Conservation (phyloP, 2,113 vertebrate species). For the Ginglymostoma cirratum region DNA sequence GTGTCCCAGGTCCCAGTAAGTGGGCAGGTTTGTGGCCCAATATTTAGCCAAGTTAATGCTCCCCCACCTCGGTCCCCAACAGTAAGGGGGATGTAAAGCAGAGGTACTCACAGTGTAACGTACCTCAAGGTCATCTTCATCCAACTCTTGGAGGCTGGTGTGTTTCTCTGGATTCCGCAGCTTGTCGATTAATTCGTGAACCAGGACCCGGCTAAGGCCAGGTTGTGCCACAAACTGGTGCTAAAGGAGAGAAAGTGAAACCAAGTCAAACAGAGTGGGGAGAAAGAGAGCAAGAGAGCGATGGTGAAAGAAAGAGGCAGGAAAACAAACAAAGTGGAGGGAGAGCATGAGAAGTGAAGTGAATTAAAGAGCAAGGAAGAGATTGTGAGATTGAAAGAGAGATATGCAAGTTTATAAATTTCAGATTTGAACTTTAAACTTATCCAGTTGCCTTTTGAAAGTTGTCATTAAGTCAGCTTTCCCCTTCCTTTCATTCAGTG, state of each 20-base stretch:
- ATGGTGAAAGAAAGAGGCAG: not conserved
- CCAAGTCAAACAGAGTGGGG: not conserved
- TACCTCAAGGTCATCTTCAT: constrained; percentile 77
- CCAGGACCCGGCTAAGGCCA: constrained; percentile 61
- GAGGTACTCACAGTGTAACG: constrained; percentile 28
- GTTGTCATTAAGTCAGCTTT: not conserved
- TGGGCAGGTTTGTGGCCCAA: not conserved
- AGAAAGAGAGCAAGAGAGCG: not conserved
- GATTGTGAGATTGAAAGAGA: not conserved
- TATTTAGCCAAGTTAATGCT: too few species aligned
- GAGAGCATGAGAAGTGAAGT: not conserved
- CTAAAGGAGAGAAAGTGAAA: constrained; percentile 45
- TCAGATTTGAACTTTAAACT: not conserved
- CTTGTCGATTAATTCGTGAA: constrained; percentile 75
- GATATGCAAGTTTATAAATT: not conserved
- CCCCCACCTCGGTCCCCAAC: too few species aligned
- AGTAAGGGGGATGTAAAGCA: not conserved
- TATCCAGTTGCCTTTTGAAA: not conserved
- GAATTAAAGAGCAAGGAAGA: not conserved
- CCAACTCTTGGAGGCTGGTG: constrained; percentile 47
- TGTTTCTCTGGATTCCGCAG: constrained; percentile 69
- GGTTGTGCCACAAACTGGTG: constrained; percentile 66
- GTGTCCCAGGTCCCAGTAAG: not conserved
- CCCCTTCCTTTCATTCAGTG: not conserved
- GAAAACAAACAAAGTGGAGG: not conserved